Conservation (phyloP, 2,797 vertebrate genomes). For the Periparus ater region DNA sequence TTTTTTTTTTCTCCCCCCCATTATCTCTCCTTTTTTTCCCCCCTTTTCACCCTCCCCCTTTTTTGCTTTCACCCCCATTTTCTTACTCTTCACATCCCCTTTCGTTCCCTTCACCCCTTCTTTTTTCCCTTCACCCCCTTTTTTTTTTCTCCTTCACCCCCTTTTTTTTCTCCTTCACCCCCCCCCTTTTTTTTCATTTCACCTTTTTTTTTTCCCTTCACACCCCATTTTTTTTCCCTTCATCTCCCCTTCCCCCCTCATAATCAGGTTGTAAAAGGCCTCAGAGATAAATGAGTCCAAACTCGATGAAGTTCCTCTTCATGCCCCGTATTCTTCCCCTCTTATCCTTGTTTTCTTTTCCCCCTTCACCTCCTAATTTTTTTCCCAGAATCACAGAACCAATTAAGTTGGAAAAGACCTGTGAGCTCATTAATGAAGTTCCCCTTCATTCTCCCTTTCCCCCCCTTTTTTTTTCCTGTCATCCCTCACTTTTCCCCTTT, state of each 20-base stretch:
- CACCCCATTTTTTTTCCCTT: neutral
- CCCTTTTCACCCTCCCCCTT: neutral
- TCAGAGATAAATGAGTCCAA: neutral
- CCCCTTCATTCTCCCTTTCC: neutral
- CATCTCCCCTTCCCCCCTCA: neutral
- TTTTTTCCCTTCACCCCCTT: neutral
- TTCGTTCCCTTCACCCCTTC: too few relatives aligned
- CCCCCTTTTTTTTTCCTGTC: accelerated
- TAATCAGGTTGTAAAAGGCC: neutral
- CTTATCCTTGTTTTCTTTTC: neutral
- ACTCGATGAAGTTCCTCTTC: neutral
- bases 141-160: neutral
- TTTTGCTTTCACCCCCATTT: neutral
- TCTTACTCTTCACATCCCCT: too few relatives aligned
- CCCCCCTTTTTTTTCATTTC: neutral
- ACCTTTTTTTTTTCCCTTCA: neutral
- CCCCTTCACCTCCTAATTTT: neutral
- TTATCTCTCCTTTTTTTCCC: neutral
- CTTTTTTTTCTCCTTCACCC: neutral
- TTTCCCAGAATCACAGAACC: neutral
- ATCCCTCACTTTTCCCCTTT: neutral
- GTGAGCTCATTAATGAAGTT: neutral
- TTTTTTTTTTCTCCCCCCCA: neutral
- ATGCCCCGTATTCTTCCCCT: neutral
- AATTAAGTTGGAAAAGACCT: neutral